Evolutionary conservation across 30 jellyfish, hydroid and myxozoan genomes (phyloP).

Genomic region (Nemopilema nomurai): DNA sequence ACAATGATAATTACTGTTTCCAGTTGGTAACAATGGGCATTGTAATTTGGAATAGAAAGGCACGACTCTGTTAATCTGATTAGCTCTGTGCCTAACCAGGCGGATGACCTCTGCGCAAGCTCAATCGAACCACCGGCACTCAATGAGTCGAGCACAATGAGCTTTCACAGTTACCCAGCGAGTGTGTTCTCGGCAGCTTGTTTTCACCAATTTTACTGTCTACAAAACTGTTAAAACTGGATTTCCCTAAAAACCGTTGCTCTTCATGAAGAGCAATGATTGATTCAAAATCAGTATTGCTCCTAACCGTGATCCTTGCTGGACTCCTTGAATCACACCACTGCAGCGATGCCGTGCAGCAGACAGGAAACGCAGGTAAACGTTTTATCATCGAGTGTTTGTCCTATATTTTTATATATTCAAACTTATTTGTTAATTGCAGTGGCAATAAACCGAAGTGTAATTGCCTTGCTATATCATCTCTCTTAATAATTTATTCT

Average conservation of each 20-base stretch:
- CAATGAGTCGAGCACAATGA: slow-evolving; percentile 40
- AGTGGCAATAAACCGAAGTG: neutral
- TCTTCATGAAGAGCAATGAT: slow-evolving; percentile 67
- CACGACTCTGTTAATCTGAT: slow-evolving; percentile 53
- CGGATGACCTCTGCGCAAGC: slow-evolving; percentile 53
- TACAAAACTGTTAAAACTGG: slow-evolving; percentile 29
- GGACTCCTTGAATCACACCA: slow-evolving; percentile 12
- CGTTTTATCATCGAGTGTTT: neutral
- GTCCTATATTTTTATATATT: no score
- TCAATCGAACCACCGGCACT: slow-evolving; percentile 55
- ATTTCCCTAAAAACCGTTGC: slow-evolving; percentile 16
- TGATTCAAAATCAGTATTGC: slow-evolving; percentile 9
- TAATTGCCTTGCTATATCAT: neutral
- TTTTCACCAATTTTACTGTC: neutral
- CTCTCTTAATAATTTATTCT: no score
- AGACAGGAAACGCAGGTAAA: neutral
- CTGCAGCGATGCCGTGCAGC: slow-evolving; percentile 5
- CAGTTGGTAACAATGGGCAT: slow-evolving; percentile 42
- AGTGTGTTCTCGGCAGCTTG: neutral
- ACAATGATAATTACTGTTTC: slow-evolving; percentile 20
- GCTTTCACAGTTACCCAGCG: neutral
- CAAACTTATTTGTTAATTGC: neutral
- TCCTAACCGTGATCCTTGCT: slow-evolving; percentile 53
- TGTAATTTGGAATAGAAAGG: slow-evolving; percentile 13
- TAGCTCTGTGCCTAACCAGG: slow-evolving; percentile 12